These are phyloP conservation scores for Chlorocebus sabaeus DNA, from an alignment of 2,113 vertebrate species.

Conservation along the genomic window DNA sequence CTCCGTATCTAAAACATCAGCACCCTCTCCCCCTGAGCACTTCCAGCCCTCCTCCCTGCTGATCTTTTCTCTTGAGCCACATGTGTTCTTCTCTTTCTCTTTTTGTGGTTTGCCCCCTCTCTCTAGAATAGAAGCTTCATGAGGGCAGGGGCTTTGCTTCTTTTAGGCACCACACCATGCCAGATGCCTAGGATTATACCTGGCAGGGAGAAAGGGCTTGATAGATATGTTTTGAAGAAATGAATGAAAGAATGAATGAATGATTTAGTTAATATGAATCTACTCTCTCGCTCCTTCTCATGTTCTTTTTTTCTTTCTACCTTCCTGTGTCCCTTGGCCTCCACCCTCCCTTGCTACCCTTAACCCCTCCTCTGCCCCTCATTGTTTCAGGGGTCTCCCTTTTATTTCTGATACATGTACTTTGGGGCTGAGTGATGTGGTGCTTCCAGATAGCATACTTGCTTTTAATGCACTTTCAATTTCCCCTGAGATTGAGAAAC, in stretches of 20 bases:
- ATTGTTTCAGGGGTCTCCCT: background rate
- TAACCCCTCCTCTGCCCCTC: background rate
- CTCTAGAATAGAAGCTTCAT: background rate
- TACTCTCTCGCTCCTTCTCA: background rate
- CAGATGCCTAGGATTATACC: background rate
- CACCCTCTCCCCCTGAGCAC: rapidly evolving
- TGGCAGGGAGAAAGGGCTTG: background rate
- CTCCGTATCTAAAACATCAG: background rate
- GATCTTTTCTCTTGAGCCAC: background rate
- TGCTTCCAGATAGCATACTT: background rate
- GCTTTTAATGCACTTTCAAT: background rate
- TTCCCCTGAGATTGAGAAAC: background rate
- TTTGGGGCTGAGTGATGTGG: background rate
- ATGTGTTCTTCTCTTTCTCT: background rate
- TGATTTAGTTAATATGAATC: background rate
- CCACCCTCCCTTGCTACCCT: rapidly evolving
- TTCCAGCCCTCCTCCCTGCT: background rate
- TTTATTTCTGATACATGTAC: background rate
- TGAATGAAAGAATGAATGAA: background rate
- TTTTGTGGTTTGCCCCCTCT: background rate
- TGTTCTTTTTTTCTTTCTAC: background rate
- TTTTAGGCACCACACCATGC: background rate
- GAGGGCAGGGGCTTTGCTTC: background rate
- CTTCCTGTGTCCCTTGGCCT: background rate
- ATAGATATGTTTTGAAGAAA: background rate